Evolutionary conservation across 1,140 invertebrate genomes (phyloP).

Genomic region (Drosophila quadrilineata): DNA sequence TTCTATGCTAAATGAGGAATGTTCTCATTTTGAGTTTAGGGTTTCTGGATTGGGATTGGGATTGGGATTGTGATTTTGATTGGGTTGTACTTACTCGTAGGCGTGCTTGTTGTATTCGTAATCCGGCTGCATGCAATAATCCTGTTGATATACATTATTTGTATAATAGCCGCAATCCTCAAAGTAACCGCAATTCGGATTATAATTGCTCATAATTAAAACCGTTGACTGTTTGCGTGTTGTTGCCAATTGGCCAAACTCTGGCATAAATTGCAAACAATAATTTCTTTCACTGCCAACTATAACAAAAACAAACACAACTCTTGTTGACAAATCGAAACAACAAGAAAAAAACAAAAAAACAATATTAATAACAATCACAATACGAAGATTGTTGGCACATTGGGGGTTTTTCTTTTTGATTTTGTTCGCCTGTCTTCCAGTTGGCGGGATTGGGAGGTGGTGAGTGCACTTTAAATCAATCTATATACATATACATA

Average conservation of each 20-base stretch:
- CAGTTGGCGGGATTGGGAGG: neutral
- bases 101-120: conserved; percentile 79
- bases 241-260: conserved; percentile 21
- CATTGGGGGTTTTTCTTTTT: neutral
- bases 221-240: conserved; percentile 36
- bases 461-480: no score
- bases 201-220: conserved; percentile 80
- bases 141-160: conserved; percentile 78
- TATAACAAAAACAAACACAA: conserved; percentile 6
- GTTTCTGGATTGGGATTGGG: neutral
- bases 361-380: conserved; percentile 1
- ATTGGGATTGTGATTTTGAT: neutral
- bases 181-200: conserved; percentile 80
- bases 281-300: neutral
- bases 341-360: conserved; percentile 11
- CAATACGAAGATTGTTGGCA: neutral
- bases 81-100: conserved; percentile 76
- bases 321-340: no score
- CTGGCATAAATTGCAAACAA: conserved; percentile 1
- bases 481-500: no score
- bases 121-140: conserved; percentile 80
- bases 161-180: conserved; percentile 76
- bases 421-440: neutral
- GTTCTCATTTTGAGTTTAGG: no score
- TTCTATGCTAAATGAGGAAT: neutral